These are phyloP conservation scores for Penaeus chinensis DNA, from an alignment of 1,140 invertebrate genomes.

Conservation along the genomic window DNA sequence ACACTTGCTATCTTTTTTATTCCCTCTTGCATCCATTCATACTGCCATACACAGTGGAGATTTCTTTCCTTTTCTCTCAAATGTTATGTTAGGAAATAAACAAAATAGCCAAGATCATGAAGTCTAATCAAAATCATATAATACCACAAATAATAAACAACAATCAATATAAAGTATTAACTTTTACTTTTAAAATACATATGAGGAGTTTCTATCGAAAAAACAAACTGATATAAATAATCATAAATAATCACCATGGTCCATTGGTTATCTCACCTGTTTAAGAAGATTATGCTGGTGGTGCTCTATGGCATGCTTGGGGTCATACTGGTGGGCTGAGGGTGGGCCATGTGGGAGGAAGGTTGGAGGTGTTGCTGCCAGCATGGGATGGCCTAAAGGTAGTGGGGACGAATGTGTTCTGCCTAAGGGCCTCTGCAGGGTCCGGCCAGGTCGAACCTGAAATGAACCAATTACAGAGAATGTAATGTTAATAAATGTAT, in stretches of 20 bases:
- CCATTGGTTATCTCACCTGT: constrained; percentile 67
- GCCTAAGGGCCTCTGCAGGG: constrained; percentile 83
- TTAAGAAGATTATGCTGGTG: constrained; percentile 80
- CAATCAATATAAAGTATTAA: no score
- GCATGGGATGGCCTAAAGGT: constrained; percentile 92
- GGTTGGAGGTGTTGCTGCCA: constrained; percentile 72
- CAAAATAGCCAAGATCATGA: no score
- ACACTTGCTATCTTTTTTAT: no score
- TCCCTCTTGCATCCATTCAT: no score
- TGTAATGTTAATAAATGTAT: background rate
- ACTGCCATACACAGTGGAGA: no score
- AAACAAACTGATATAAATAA: background rate
- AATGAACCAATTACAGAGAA: background rate
- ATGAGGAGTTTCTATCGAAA: background rate
- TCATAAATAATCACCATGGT: background rate
- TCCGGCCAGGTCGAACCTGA: constrained; percentile 79
- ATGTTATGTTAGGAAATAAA: no score
- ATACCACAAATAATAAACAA: no score
- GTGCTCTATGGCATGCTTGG: constrained; percentile 73
- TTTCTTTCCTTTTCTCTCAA: no score
- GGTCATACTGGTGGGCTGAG: constrained; percentile 75
- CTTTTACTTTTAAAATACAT: no score
- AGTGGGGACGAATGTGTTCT: constrained; percentile 94
- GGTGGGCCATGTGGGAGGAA: constrained; percentile 74
- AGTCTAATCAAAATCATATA: no score